Evolutionary conservation across 1,140 invertebrate species (phyloP).

Genomic region (Bombus soroeensis): DNA sequence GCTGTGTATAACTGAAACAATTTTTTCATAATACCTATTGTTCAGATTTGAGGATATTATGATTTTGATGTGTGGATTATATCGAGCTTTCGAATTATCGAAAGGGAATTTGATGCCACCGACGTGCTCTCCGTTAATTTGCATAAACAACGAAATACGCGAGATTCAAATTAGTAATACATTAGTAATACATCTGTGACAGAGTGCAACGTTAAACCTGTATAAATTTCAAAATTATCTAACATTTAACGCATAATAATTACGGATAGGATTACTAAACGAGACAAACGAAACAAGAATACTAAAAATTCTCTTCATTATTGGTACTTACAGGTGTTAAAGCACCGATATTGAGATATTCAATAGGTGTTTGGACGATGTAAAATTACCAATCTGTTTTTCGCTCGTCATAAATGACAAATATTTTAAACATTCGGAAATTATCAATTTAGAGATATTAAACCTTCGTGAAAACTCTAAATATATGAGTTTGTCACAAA

Average conservation of each 20-base stretch:
- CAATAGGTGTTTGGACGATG: not conserved
- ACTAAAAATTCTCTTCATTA: not conserved
- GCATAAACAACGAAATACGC: not conserved
- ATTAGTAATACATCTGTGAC: not conserved
- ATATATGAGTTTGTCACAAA: too few relatives aligned
- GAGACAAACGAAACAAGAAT: not conserved
- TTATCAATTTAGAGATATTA: too few relatives aligned
- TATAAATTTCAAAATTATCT: not conserved
- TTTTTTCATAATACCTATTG: slow-evolving; percentile 15
- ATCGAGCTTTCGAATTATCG: not conserved
- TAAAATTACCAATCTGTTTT: not conserved
- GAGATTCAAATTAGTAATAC: not conserved
- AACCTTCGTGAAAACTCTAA: too few relatives aligned
- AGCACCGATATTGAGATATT: not conserved
- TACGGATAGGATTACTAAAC: not conserved
- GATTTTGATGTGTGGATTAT: not conserved
- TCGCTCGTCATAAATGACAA: too few relatives aligned
- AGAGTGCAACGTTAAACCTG: not conserved
- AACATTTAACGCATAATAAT: not conserved
- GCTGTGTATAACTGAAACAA: not conserved
- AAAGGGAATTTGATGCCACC: not conserved
- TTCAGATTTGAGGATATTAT: slow-evolving; percentile 13
- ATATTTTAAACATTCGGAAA: too few relatives aligned
- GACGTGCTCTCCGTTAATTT: not conserved
- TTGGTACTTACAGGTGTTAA: not conserved